Evolutionary conservation across 1,140 invertebrate genomes (phyloP), one percentile per base, ranked within the genome.

Genomic region (Mya arenaria): DNA sequence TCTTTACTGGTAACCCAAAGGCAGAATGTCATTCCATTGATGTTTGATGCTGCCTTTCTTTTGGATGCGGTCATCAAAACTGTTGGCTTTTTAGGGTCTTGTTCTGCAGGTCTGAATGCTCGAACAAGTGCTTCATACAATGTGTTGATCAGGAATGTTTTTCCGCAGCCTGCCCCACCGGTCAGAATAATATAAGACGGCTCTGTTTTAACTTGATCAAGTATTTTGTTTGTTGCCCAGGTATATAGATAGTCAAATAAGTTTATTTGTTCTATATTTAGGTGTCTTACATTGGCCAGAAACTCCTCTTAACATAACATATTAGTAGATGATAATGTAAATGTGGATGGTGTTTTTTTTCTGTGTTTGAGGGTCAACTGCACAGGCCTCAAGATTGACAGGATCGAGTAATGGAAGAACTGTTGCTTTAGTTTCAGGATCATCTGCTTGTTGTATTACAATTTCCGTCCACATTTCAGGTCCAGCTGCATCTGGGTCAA

Each of bases 401-500:
- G 60, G 73, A 37, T 77, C 73, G 19, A 44, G 37, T 15, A 77
- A 58, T 63, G 73, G 60, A 77, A 77, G 73, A 39, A 44, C 28
- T 77, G 73, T 17, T 77, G 23, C 36, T n/a, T 52, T 52, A n/a
- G 17, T 8, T 63, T 77, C 25, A 41, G 73, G 34, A 41, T 77
- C 28, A 23, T 17, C 60, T 52, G 72, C 68, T 23, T 30, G 36
- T 72, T 82, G 79, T 52, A 69, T 69, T 72, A 30, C 68, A 58
- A 82, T 82, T 63, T 82, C 79, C 72, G 55, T 34, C 79, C 68
- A 72, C 28, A 81, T 72, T 71, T 62, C 55, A 56, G 68, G 69
- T 52, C 44, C 68, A 52, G 55, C 58, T 65, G 62, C 58, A 65
- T 65, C 69, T 34, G 79, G 79, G 28, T 73, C 79, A 65, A 73